A percentile compares a stretch with the other conserved stretches of the same genome.
Conservation (phyloP, 2,113 vertebrate species). For the Athene cunicularia region DNA sequence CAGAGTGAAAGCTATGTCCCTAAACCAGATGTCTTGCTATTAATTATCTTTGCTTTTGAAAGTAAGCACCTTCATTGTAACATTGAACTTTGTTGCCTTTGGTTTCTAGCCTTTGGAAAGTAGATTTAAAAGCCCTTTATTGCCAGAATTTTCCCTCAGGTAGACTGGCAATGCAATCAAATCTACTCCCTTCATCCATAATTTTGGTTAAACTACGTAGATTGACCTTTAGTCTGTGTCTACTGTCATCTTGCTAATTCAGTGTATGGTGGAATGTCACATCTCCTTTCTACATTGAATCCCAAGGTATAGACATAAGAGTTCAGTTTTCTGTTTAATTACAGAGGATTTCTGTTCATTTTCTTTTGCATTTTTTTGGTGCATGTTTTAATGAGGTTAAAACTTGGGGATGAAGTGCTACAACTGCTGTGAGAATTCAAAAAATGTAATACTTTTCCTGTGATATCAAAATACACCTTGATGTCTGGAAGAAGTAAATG, state of each 20-base stretch:
- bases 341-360: not conserved
- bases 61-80: not conserved
- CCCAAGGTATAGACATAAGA: not conserved
- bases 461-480: not conserved
- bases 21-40: not conserved
- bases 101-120: not conserved
- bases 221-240: not conserved
- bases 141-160: not conserved
- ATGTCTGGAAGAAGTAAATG: not conserved
- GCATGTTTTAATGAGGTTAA: rapidly evolving
- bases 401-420: not conserved
- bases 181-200: not conserved
- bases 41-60: not conserved
- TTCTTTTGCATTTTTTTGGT: not conserved
- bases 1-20: not conserved
- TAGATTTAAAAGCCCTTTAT: not conserved
- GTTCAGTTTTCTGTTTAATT: not conserved
- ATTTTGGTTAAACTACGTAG: not conserved
- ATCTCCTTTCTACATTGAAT: not conserved
- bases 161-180: not conserved
- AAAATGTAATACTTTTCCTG: not conserved
- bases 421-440: not conserved
- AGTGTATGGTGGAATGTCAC: not conserved
- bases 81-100: not conserved
- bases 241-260: not conserved